These are phyloP conservation scores for Plebejus anna DNA, from an alignment of 2,888 invertebrate genomes.

Conservation along the genomic window DNA sequence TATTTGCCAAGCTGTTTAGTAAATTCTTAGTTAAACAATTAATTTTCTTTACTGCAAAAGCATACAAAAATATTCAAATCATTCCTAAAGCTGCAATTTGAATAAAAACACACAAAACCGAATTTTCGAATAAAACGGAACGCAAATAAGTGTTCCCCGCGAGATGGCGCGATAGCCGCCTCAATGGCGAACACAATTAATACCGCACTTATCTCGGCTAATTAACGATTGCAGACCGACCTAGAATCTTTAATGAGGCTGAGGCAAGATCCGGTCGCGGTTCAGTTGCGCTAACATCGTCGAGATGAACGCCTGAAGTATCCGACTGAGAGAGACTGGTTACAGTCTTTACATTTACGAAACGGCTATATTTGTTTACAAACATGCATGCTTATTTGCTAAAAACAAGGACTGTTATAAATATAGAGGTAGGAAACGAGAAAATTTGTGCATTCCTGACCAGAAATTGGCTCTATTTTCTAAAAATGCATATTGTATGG, in stretches of 20 bases:
- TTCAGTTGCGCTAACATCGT: constrained; percentile 41
- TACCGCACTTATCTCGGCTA: constrained; percentile 73
- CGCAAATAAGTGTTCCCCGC: constrained; percentile 30
- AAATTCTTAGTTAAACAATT: too few species aligned
- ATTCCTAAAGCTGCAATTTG: not conserved
- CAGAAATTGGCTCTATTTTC: too few species aligned
- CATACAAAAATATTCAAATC: not conserved
- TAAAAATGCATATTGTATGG: too few species aligned
- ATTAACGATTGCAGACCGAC: constrained; percentile 76
- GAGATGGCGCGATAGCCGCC: constrained; percentile 60
- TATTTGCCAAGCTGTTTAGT: too few species aligned
- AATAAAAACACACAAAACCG: not conserved
- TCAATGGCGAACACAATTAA: constrained; percentile 76
- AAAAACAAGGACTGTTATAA: too few species aligned
- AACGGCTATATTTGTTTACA: too few species aligned
- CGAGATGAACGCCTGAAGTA: constrained; percentile 26
- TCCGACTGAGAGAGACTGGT: not conserved
- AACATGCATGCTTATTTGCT: too few species aligned
- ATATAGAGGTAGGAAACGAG: too few species aligned
- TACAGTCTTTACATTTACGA: not conserved
- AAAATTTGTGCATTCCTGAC: too few species aligned
- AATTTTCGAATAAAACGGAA: constrained; percentile 7
- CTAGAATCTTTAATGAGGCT: constrained; percentile 78
- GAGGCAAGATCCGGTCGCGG: constrained; percentile 68
- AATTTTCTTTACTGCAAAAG: not conserved